phyloP scores from a whole-genome alignment of 2,113 vertebrate species.

The Vidua macroura region DNA sequence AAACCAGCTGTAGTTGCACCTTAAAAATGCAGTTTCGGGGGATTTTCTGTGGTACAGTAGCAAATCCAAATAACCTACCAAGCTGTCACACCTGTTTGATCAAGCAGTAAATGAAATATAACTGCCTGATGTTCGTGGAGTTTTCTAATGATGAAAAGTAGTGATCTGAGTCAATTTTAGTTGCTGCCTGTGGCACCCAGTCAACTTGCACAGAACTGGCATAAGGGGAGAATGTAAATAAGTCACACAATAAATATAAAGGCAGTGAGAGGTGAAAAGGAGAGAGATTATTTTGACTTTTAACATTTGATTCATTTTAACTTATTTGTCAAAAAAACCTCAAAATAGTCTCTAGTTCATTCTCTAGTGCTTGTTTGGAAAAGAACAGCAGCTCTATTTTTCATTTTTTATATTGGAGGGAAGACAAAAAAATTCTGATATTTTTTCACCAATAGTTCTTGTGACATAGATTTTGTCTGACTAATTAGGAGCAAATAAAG shows the following conservation, averaged over 20 bases:
- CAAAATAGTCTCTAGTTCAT: neutral
- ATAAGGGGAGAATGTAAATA: neutral
- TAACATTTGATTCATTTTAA: neutral
- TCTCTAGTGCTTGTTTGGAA: neutral
- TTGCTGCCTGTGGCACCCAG: neutral
- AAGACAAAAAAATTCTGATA: neutral
- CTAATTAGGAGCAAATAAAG: neutral
- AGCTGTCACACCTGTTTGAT: neutral
- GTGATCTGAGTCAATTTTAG: neutral
- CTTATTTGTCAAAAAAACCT: neutral
- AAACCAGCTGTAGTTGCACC: neutral
- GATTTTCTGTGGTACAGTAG: neutral
- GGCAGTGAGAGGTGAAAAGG: neutral
- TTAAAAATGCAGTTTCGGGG: neutral
- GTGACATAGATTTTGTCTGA: neutral
- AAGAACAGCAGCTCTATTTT: neutral
- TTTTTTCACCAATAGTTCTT: neutral
- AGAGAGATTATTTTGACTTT: neutral
- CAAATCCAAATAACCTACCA: neutral
- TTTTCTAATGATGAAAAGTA: constrained; percentile 8
- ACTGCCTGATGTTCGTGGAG: neutral
- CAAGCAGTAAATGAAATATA: constrained; percentile 27
- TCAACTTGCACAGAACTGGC: neutral
- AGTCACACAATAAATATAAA: neutral
- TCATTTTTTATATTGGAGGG: neutral